phyloP scores from a whole-genome alignment of 2,888 invertebrate genomes.

The Geotrupes spiniger region DNA sequence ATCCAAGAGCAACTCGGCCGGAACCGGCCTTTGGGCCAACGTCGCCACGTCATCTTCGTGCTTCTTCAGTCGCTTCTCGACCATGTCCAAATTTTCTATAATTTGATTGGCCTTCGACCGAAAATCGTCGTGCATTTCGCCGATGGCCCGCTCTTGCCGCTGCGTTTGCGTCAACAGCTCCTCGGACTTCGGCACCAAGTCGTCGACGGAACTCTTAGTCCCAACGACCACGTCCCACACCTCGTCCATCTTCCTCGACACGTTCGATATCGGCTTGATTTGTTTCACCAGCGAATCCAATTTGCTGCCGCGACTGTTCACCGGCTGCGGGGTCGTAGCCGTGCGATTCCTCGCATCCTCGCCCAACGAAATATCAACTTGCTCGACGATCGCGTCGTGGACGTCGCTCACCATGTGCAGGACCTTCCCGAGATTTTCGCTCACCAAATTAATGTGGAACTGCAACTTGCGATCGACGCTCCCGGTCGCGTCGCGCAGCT shows the following conservation, averaged over 20 bases:
- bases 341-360: slow-evolving; percentile 50
- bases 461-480: slow-evolving; percentile 79
- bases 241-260: slow-evolving; percentile 88
- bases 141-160: slow-evolving; percentile 81
- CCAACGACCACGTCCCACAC: slow-evolving; percentile 89
- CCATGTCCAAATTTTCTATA: slow-evolving; percentile 83
- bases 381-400: slow-evolving; percentile 79
- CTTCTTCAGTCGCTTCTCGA: slow-evolving; percentile 78
- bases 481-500: slow-evolving; percentile 72
- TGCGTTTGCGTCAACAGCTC: slow-evolving; percentile 82
- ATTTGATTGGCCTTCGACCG: slow-evolving; percentile 81
- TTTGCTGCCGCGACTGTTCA: slow-evolving; percentile 66
- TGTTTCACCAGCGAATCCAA: slow-evolving; percentile 77
- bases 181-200: slow-evolving; percentile 82
- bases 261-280: slow-evolving; percentile 80
- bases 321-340: slow-evolving; percentile 59
- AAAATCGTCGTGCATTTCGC: slow-evolving; percentile 76
- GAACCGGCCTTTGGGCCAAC: slow-evolving; percentile 71
- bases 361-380: slow-evolving; percentile 50
- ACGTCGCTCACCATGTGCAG: slow-evolving; percentile 77
- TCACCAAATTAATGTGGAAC: slow-evolving; percentile 79
- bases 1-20: slow-evolving; percentile 70
- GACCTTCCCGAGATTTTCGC: slow-evolving; percentile 77
- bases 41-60: slow-evolving; percentile 82
- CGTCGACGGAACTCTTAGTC: slow-evolving; percentile 83